phyloP scores from a whole-genome alignment of 2,888 invertebrate genomes.

The Nematopogon swammerdamellus region DNA sequence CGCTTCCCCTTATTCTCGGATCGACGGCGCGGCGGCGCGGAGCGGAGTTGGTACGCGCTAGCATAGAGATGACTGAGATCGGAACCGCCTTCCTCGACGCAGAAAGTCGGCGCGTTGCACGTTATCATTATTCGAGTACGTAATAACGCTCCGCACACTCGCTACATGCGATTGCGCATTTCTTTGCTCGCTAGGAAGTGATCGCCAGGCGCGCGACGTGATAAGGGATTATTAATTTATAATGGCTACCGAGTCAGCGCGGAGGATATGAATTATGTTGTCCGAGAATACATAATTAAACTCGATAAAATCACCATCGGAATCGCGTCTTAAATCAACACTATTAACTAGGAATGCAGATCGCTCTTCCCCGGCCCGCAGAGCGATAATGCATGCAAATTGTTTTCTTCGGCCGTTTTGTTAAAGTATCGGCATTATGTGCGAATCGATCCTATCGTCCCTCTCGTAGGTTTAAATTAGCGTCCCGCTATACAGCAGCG shows the following conservation, averaged over 20 bases:
- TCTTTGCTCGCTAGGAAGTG: background rate
- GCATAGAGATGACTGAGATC: too few species aligned
- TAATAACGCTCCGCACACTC: background rate
- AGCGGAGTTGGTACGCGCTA: too few species aligned
- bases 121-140: background rate
- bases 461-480: background rate
- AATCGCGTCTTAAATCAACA: background rate
- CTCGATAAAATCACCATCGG: slow-evolving; percentile 1
- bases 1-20: too few species aligned
- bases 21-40: too few species aligned
- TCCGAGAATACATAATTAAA: slow-evolving; percentile 4
- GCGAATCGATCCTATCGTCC: background rate
- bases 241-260: slow-evolving; percentile 4
- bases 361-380: background rate
- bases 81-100: too few species aligned
- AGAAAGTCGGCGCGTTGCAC: background rate
- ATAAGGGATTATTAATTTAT: background rate
- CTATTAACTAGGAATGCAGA: background rate
- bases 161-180: background rate
- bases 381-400: background rate
- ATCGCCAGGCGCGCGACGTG: background rate
- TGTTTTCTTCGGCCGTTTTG: background rate
- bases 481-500: background rate
- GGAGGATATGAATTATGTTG: slow-evolving; percentile 4
- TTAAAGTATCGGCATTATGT: background rate